A percentile compares a stretch with the other conserved stretches of the same genome.
Evolutionary conservation across 2,113 vertebrate genomes (phyloP).

Genomic region (Lethenteron reissneri): DNA sequence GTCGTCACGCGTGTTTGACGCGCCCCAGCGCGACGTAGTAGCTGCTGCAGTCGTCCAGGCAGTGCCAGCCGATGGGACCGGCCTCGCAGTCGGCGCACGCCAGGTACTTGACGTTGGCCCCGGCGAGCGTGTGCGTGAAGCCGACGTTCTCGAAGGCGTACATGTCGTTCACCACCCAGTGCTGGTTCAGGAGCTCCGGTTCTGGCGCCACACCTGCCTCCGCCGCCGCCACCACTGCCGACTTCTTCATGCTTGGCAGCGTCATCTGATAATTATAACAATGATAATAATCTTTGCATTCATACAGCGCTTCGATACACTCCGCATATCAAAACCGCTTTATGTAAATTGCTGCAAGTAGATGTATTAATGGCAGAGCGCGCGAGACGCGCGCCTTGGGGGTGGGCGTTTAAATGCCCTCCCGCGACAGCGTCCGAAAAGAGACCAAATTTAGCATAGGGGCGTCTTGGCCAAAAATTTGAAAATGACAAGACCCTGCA

Average conservation of each 20-base stretch:
- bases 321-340: too few species aligned
- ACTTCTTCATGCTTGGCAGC: conserved; percentile 67
- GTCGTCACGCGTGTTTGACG: conserved; percentile 44
- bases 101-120: conserved; percentile 53
- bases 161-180: conserved; percentile 85
- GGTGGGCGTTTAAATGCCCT: too few species aligned
- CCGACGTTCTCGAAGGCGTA: conserved; percentile 83
- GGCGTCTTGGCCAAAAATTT: too few species aligned
- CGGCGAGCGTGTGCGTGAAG: conserved; percentile 74
- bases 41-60: conserved; percentile 64
- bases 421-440: too few species aligned
- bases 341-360: too few species aligned
- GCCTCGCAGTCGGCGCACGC: conserved; percentile 92
- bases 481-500: too few species aligned
- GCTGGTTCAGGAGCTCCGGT: conserved; percentile 45
- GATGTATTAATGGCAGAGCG: too few species aligned
- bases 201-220: conserved; percentile 23
- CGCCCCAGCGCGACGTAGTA: conserved; percentile 73
- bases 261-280: conserved; percentile 30
- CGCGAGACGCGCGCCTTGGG: too few species aligned
- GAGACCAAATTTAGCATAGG: too few species aligned
- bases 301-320: too few species aligned
- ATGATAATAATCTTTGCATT: too few species aligned
- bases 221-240: conserved; percentile 28
- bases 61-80: conserved; percentile 89